Conservation (phyloP, 2,888 invertebrate species). For the Metalampra italica region DNA sequence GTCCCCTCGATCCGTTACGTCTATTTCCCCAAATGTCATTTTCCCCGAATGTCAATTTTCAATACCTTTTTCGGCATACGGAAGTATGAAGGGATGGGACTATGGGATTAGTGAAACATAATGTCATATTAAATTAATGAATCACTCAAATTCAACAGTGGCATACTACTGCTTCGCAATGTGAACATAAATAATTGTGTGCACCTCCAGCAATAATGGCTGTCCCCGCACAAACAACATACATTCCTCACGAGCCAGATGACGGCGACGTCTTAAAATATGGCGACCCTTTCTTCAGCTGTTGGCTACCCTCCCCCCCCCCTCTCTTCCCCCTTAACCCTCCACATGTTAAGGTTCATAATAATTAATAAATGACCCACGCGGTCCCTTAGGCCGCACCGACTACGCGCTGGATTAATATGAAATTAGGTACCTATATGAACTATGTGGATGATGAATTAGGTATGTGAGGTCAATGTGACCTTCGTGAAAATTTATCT, state of each 20-base stretch:
- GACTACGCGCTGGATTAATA: conserved; percentile 41
- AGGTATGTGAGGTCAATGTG: neutral
- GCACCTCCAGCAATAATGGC: conserved; percentile 6
- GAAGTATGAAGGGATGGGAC: too few species aligned
- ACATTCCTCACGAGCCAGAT: conserved; percentile 65
- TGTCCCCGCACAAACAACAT: conserved; percentile 30
- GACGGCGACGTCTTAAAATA: conserved; percentile 72
- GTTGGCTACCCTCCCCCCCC: conserved; percentile 38
- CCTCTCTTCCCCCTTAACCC: conserved; percentile 14
- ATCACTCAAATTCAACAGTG: too few species aligned
- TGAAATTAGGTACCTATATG: conserved; percentile 38
- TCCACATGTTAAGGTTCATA: conserved; percentile 47
- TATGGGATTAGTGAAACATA: too few species aligned
- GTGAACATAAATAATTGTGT: too few species aligned
- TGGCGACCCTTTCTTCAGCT: conserved; percentile 68
- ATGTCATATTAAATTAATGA: too few species aligned
- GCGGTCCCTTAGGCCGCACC: conserved; percentile 40
- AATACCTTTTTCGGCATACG: too few species aligned
- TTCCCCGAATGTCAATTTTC: too few species aligned
- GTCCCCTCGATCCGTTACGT: too few species aligned
- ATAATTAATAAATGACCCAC: conserved; percentile 77
- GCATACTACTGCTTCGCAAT: too few species aligned
- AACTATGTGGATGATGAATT: conserved; percentile 2
- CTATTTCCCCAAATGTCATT: too few species aligned
- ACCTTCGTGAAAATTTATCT: neutral